Percentiles rank a stretch among this genome's conserved stretches.
phyloP scores from a whole-genome alignment of 2,113 vertebrate species.

The Mastomys natalensis region DNA sequence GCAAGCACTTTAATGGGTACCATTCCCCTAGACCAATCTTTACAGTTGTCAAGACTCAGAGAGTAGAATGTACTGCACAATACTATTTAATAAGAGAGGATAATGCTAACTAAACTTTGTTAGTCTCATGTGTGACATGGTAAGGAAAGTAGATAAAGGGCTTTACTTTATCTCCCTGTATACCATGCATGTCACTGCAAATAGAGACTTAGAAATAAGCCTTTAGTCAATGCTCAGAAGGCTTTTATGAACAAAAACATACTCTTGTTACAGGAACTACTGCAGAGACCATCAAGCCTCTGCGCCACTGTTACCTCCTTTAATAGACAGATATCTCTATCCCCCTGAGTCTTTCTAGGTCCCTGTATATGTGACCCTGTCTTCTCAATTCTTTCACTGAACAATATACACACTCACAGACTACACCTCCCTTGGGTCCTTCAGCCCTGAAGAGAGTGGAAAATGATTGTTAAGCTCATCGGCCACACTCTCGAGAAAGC shows the following conservation, averaged over 20 bases:
- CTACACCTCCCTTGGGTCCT: neutral
- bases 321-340: neutral
- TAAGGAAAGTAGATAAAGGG: constrained; percentile 13
- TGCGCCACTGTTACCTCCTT: neutral
- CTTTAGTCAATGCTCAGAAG: constrained; percentile 4
- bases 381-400: constrained; percentile 29
- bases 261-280: neutral
- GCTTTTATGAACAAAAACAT: constrained; percentile 7
- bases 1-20: neutral
- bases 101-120: constrained; percentile 5
- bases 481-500: neutral
- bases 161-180: constrained; percentile 31
- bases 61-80: neutral
- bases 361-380: neutral
- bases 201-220: constrained; percentile 42
- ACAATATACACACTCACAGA: neutral
- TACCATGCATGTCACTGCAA: neutral
- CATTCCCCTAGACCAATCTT: neutral
- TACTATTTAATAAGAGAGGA: constrained; percentile 16
- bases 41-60: neutral
- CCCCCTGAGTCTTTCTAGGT: constrained; percentile 9
- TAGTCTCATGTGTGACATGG: neutral
- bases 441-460: neutral
- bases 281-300: neutral
- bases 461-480: constrained; percentile 12